phyloP scores from a whole-genome alignment of 2,797 vertebrate genomes.

The Galagoides demidoff region DNA sequence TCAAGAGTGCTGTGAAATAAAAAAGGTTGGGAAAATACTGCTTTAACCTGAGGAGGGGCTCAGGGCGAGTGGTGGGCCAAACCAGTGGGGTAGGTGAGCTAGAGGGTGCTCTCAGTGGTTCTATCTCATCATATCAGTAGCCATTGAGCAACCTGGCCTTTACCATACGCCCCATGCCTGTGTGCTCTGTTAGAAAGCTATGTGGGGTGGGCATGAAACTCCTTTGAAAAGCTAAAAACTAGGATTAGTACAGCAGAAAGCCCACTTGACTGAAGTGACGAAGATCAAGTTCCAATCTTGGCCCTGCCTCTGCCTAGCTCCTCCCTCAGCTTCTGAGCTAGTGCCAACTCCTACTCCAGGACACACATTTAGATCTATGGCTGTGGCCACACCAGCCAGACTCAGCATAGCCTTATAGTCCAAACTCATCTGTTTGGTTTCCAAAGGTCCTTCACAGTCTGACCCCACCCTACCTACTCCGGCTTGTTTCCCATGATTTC shows the following conservation, averaged over 20 bases:
- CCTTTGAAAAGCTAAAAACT: background rate
- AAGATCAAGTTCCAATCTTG: slow-evolving; percentile 52
- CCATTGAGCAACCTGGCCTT: background rate
- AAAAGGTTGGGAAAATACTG: background rate
- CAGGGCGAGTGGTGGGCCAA: background rate
- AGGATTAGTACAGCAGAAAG: slow-evolving; percentile 4
- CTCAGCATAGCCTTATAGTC: slow-evolving; percentile 35
- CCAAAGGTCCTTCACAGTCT: slow-evolving; percentile 76
- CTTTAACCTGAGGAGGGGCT: background rate
- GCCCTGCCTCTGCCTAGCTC: slow-evolving; percentile 51
- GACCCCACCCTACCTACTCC: slow-evolving; percentile 79
- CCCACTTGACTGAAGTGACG: slow-evolving; percentile 41
- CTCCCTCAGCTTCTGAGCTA: slow-evolving; percentile 60
- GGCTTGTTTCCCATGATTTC: slow-evolving; percentile 80
- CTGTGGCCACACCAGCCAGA: slow-evolving; percentile 15
- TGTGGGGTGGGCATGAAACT: background rate
- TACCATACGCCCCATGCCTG: background rate
- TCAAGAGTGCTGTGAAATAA: too few relatives aligned
- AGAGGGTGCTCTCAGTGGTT: background rate
- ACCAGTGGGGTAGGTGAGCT: background rate
- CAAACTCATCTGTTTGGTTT: slow-evolving; percentile 73
- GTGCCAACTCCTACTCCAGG: slow-evolving; percentile 53
- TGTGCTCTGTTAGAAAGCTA: slow-evolving; percentile 4
- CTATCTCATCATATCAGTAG: background rate
- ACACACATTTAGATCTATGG: slow-evolving; percentile 64